Evolutionary conservation across 2,888 invertebrate genomes (phyloP).

Genomic region (Ochropacha duplaris): DNA sequence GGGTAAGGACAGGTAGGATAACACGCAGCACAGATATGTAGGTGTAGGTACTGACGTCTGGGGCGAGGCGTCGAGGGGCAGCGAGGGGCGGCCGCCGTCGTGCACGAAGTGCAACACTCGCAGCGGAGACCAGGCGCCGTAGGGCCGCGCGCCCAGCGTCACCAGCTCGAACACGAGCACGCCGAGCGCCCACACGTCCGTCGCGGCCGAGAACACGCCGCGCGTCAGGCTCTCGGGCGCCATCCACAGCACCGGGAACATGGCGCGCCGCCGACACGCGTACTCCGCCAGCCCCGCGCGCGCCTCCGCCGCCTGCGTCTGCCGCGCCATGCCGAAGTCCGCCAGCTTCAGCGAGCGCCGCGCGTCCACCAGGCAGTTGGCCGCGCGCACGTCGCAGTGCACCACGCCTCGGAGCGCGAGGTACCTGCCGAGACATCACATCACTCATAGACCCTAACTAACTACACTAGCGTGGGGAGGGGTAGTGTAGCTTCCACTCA

Average conservation of each 20-base stretch:
- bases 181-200: conserved; percentile 95
- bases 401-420: conserved; percentile 90
- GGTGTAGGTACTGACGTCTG: conserved; percentile 36
- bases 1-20: too few species aligned
- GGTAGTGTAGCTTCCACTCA: too few species aligned
- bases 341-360: conserved; percentile 88
- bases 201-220: conserved; percentile 91
- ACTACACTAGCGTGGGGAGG: too few species aligned
- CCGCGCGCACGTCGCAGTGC: conserved; percentile 92
- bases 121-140: conserved; percentile 88
- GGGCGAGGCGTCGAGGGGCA: conserved; percentile 82
- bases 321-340: conserved; percentile 94
- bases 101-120: conserved; percentile 83
- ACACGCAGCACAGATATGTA: too few species aligned
- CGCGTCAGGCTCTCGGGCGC: conserved; percentile 91
- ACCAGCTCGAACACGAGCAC: conserved; percentile 92
- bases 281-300: conserved; percentile 89
- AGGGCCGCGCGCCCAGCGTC: conserved; percentile 94
- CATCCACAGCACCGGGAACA: conserved; percentile 95
- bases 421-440: conserved; percentile 80
- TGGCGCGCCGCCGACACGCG: conserved; percentile 90
- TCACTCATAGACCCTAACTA: too few species aligned
- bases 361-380: conserved; percentile 90
- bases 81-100: conserved; percentile 85
- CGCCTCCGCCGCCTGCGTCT: conserved; percentile 89